Evolutionary conservation across 2,113 vertebrate genomes (phyloP).

Genomic region (Otis tarda): DNA sequence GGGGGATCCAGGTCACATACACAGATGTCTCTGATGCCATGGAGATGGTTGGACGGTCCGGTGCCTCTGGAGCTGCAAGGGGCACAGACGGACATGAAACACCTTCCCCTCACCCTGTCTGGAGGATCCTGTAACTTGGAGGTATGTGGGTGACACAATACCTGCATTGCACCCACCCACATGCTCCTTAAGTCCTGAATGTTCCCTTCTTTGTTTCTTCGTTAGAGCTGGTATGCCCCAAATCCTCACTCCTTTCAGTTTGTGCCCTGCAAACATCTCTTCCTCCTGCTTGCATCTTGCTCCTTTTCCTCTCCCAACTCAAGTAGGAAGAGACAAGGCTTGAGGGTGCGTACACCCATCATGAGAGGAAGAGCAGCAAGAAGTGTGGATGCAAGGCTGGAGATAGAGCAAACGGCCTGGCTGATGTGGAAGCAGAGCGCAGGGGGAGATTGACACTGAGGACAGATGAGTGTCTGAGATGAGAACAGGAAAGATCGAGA

Average conservation of each 20-base stretch:
- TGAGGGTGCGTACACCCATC: background rate
- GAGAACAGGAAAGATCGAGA: background rate
- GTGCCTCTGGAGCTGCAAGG: conserved; percentile 91
- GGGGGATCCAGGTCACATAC: conserved; percentile 97
- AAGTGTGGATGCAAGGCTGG: background rate
- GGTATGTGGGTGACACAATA: background rate
- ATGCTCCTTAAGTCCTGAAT: background rate
- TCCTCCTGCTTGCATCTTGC: background rate
- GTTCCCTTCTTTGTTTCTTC: background rate
- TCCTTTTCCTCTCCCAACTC: background rate
- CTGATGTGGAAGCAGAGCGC: background rate
- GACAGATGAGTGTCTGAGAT: background rate
- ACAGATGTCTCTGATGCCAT: conserved; percentile 93
- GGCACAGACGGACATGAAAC: background rate
- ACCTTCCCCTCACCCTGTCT: background rate
- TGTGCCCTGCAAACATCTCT: background rate
- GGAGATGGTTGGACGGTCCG: conserved; percentile 95
- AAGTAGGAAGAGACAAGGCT: background rate
- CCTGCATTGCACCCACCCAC: background rate
- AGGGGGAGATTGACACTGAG: background rate
- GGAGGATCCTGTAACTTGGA: background rate
- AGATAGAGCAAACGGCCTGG: background rate
- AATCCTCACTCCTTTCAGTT: background rate
- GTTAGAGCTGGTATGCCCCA: background rate
- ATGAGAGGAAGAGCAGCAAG: background rate